Conservation (phyloP, 2,797 vertebrate genomes). For the Thamnophis elegans region DNA sequence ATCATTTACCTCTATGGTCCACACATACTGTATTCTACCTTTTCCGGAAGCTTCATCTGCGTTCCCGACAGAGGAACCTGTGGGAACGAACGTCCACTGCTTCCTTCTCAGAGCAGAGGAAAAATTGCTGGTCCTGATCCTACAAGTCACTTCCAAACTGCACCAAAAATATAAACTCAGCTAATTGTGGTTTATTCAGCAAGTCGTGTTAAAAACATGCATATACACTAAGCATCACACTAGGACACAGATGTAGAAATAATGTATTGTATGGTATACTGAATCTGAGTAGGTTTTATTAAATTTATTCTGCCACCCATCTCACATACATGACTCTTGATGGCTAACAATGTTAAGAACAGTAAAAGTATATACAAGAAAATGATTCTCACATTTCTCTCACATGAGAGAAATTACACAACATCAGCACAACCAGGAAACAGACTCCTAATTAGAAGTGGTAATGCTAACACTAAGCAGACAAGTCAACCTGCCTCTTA, state of each 20-base stretch:
- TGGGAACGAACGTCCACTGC: not conserved
- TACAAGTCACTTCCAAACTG: not conserved
- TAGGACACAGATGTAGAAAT: not conserved
- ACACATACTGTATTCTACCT: not conserved
- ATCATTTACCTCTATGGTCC: not conserved
- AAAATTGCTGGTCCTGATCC: not conserved
- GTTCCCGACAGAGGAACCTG: not conserved
- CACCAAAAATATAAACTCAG: not conserved
- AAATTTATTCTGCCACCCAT: not conserved
- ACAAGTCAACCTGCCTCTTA: not conserved
- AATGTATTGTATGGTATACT: not conserved
- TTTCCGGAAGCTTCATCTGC: not conserved
- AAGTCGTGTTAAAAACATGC: not conserved
- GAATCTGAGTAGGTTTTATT: not conserved
- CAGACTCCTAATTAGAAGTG: not conserved
- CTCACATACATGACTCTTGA: not conserved
- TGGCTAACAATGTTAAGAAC: not conserved
- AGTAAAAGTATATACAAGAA: not conserved
- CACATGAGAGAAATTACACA: not conserved
- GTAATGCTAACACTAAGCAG: not conserved
- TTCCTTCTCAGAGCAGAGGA: not conserved
- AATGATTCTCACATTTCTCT: not conserved
- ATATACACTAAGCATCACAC: not conserved
- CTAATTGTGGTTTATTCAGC: not conserved
- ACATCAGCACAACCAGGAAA: not conserved